Percentiles rank a stretch among this genome's conserved stretches.
Conservation (phyloP, 2,797 vertebrate genomes). For the Capromys pilorides region DNA sequence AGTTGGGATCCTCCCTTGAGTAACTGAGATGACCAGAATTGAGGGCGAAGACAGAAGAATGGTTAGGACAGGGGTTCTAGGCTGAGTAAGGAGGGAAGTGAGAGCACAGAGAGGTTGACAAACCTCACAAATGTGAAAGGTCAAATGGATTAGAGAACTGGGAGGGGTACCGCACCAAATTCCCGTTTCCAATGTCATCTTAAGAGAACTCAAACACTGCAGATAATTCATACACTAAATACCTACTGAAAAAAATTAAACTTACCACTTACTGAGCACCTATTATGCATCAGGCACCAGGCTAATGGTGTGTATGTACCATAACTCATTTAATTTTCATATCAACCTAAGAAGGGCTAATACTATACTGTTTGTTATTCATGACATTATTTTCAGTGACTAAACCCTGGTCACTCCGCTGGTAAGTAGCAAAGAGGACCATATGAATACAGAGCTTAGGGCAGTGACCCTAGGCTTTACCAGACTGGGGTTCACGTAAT, state of each 20-base stretch:
- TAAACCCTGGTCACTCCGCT: not conserved
- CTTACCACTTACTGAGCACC: not conserved
- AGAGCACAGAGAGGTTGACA: not conserved
- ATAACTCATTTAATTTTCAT: not conserved
- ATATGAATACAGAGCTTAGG: not conserved
- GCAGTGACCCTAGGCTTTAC: not conserved
- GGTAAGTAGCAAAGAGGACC: not conserved
- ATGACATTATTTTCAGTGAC: not conserved
- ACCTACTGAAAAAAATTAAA: not conserved
- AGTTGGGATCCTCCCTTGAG: not conserved
- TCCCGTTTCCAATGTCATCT: constrained; percentile 53
- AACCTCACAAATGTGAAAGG: not conserved
- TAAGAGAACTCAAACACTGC: constrained; percentile 28
- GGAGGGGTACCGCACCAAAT: not conserved
- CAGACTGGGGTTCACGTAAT: not conserved
- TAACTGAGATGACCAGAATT: not conserved
- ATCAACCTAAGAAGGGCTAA: not conserved
- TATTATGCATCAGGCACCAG: not conserved
- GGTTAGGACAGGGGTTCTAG: not conserved
- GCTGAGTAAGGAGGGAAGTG: not conserved
- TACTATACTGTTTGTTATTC: not conserved
- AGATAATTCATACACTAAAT: not conserved
- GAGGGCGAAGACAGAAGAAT: not conserved
- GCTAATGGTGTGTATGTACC: not conserved
- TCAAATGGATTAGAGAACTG: constrained; percentile 35